Percentiles rank a stretch among this genome's conserved stretches.
These are phyloP conservation scores for Vespertilio murinus DNA, from an alignment of 2,797 vertebrate species.

Conservation along the genomic window DNA sequence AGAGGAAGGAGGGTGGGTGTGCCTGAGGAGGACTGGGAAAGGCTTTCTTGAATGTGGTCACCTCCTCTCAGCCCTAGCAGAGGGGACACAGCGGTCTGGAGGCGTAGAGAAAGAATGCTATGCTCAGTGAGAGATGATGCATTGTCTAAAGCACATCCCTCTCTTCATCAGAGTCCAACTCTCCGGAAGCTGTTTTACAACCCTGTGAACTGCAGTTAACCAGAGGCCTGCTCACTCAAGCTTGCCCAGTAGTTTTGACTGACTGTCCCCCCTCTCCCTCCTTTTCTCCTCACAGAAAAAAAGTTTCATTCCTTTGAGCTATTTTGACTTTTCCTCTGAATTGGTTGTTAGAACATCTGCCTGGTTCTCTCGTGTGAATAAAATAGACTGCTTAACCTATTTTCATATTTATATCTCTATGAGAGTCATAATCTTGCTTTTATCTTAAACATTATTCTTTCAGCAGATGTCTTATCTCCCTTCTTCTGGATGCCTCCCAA, in stretches of 20 bases:
- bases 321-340: background rate
- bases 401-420: background rate
- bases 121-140: background rate
- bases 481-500: background rate
- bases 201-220: background rate
- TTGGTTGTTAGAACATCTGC: background rate
- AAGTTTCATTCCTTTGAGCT: background rate
- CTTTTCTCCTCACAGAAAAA: background rate
- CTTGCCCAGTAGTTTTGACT: background rate
- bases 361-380: background rate
- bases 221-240: background rate
- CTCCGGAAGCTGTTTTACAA: background rate
- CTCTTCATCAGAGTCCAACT: background rate
- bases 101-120: accelerated
- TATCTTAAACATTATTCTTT: background rate
- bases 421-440: background rate
- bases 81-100: background rate
- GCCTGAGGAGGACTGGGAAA: background rate
- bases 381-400: background rate
- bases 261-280: background rate
- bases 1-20: background rate
- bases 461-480: background rate
- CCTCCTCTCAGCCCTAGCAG: background rate
- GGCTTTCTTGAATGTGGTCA: background rate
- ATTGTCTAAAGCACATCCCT: background rate